A percentile compares a stretch with the other conserved stretches of the same genome.
Conservation (phyloP, 2,888 invertebrate genomes). For the Hirtodrosophila confusa region DNA sequence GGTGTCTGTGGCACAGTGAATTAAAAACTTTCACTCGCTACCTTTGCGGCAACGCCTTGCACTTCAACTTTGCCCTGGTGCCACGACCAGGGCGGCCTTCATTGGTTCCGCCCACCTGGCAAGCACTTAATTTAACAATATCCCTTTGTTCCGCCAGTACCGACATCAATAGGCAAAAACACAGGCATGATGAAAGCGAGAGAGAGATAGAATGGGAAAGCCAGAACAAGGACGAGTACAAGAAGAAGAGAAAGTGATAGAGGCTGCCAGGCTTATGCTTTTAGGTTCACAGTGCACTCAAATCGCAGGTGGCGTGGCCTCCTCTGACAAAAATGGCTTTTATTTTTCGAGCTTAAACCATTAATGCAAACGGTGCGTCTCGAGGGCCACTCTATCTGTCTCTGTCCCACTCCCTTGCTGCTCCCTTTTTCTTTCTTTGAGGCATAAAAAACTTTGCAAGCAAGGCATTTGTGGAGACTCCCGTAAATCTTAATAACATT, state of each 20-base stretch:
- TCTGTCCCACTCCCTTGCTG: background rate
- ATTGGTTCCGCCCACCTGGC: conserved; percentile 36
- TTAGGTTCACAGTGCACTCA: conserved; percentile 58
- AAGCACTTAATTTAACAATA: conserved; percentile 77
- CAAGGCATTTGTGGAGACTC: conserved; percentile 53
- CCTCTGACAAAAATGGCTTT: conserved; percentile 43
- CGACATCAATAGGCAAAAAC: conserved; percentile 32
- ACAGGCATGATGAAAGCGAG: background rate
- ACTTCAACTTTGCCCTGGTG: conserved; percentile 55
- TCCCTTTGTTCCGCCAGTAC: conserved; percentile 60
- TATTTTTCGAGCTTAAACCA: conserved; percentile 59
- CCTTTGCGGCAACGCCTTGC: conserved; percentile 42
- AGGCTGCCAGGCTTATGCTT: conserved; percentile 37
- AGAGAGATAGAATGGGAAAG: conserved; percentile 4
- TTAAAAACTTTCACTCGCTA: conserved; percentile 63
- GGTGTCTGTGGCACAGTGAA: conserved; percentile 38
- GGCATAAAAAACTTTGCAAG: conserved; percentile 41
- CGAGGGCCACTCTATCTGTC: conserved; percentile 44
- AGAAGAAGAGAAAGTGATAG: background rate
- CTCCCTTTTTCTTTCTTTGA: conserved; percentile 1
- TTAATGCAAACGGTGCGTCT: conserved; percentile 72
- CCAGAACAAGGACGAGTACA: background rate
- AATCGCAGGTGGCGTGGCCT: conserved; percentile 39
- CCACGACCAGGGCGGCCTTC: conserved; percentile 8
- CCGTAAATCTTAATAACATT: conserved; percentile 73